phyloP scores from a whole-genome alignment of 2,113 vertebrate genomes.

The Madoqua kirkii region DNA sequence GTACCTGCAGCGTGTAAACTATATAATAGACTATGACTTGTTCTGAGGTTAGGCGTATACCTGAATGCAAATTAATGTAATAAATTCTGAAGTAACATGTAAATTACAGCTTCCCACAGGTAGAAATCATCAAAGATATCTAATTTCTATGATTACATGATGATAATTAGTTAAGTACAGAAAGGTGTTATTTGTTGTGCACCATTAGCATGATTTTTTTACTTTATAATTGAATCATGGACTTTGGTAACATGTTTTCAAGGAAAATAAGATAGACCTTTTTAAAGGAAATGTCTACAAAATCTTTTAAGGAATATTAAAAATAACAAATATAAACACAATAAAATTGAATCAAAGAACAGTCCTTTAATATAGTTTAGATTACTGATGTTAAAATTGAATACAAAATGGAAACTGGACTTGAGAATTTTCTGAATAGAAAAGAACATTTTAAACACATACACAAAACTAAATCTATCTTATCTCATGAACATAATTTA shows the following conservation, averaged over 20 bases:
- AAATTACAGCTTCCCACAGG: background rate
- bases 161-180: background rate
- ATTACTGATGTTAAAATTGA: background rate
- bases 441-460: background rate
- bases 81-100: background rate
- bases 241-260: background rate
- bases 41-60: background rate
- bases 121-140: background rate
- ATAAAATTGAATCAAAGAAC: background rate
- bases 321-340: background rate
- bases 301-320: background rate
- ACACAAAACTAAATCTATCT: background rate
- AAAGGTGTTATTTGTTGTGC: background rate
- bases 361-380: background rate
- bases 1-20: background rate
- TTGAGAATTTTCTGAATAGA: background rate
- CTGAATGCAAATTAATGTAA: background rate
- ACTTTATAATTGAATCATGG: background rate
- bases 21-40: background rate
- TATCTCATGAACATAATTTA: background rate
- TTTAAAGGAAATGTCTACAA: background rate
- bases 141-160: background rate
- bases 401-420: background rate
- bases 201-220: background rate
- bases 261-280: background rate